A percentile compares a stretch with the other conserved stretches of the same genome.
These are phyloP conservation scores for Tretioscincus oriximinensis DNA, from an alignment of 2,113 vertebrate genomes.

Conservation along the genomic window DNA sequence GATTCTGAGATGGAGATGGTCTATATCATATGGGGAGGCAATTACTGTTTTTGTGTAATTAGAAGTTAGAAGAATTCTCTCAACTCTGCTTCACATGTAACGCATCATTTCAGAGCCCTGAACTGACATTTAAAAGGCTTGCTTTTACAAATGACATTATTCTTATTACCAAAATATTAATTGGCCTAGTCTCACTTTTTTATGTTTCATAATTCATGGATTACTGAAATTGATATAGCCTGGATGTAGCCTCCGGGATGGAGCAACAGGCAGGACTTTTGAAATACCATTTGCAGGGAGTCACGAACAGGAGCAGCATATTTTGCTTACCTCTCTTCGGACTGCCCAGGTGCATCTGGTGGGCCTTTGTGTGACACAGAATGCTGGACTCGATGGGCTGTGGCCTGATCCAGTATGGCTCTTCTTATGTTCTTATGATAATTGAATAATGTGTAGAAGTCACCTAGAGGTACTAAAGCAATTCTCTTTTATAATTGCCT, in stretches of 20 bases:
- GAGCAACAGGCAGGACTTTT: too few species aligned
- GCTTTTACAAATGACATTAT: conserved; percentile 57
- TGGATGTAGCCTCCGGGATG: too few species aligned
- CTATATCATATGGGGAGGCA: background rate
- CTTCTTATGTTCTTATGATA: too few species aligned
- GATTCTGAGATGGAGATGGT: background rate
- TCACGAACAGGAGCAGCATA: too few species aligned
- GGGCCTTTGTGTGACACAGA: too few species aligned
- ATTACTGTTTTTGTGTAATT: background rate
- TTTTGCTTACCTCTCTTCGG: too few species aligned
- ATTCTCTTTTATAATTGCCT: conserved; percentile 72
- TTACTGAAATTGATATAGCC: conserved; percentile 71
- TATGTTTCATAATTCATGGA: conserved; percentile 70
- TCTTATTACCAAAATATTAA: conserved; percentile 58
- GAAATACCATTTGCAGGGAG: too few species aligned
- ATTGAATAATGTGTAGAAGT: conserved; percentile 75
- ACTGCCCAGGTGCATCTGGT: too few species aligned
- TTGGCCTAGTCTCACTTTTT: conserved; percentile 62
- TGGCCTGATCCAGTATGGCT: too few species aligned
- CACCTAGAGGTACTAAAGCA: conserved; percentile 70
- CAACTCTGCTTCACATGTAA: conserved; percentile 32
- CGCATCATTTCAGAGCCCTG: conserved; percentile 48
- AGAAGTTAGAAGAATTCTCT: conserved; percentile 27
- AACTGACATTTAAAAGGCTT: conserved; percentile 65
- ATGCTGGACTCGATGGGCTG: too few species aligned